Percentiles rank a stretch among this genome's conserved stretches.
Conservation (phyloP, 2,797 vertebrate genomes). For the Meda fulgida region DNA sequence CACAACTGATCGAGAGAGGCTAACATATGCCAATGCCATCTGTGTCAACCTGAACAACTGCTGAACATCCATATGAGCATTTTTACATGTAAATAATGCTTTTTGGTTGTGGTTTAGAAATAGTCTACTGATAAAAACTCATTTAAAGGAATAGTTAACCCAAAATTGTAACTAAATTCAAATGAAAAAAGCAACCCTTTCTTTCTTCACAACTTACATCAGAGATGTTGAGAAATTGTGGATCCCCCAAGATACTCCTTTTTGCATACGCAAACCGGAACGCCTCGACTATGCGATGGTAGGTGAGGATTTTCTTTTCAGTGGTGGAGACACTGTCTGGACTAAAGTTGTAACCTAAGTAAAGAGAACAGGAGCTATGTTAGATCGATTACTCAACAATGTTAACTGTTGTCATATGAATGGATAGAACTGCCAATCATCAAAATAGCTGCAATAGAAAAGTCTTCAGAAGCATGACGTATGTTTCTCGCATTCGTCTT, state of each 20-base stretch:
- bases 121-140: too few relatives aligned
- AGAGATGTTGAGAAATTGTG: conserved; percentile 80
- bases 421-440: background rate
- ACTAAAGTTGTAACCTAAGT: conserved; percentile 87
- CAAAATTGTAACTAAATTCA: too few relatives aligned
- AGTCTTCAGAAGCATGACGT: background rate
- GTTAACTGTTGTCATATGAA: conserved; percentile 8
- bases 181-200: background rate
- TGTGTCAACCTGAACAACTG: background rate
- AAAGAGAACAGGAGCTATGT: conserved; percentile 6
- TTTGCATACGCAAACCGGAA: conserved; percentile 95
- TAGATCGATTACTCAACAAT: background rate
- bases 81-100: background rate
- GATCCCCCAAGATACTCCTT: conserved; percentile 90
- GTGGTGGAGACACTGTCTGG: conserved; percentile 75
- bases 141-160: too few relatives aligned
- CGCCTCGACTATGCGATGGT: conserved; percentile 91
- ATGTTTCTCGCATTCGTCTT: background rate
- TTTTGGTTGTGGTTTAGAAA: background rate
- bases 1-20: background rate
- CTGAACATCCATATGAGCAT: background rate
- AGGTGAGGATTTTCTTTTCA: conserved; percentile 83
- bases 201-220: conserved; percentile 74
- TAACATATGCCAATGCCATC: background rate
- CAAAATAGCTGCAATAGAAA: background rate